Conservation (phyloP, 2,113 vertebrate genomes). For the Rhinogobius similis region DNA sequence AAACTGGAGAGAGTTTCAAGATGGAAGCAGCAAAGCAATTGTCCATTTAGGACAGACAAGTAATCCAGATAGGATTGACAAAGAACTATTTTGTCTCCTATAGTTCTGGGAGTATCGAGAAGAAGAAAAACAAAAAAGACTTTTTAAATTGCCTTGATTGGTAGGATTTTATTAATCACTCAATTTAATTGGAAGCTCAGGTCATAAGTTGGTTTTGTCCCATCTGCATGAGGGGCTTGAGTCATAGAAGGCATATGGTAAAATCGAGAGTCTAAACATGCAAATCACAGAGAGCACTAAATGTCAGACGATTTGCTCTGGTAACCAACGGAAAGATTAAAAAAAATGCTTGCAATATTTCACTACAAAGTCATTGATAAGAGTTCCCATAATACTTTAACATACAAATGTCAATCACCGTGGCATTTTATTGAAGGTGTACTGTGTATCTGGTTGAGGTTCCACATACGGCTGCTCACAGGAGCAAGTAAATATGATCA, state of each 20-base stretch:
- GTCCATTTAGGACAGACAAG: too few relatives aligned
- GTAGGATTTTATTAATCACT: neutral
- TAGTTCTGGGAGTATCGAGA: too few relatives aligned
- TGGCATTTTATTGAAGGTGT: too few relatives aligned
- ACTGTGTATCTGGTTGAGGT: too few relatives aligned
- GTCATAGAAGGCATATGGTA: neutral
- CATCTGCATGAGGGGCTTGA: neutral
- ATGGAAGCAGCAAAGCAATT: too few relatives aligned
- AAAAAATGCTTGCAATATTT: neutral
- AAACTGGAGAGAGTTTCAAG: too few relatives aligned
- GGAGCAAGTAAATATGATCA: too few relatives aligned
- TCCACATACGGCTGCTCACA: too few relatives aligned
- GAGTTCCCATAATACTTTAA: neutral
- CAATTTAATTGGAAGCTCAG: neutral
- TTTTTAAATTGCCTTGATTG: neutral
- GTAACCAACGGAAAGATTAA: neutral
- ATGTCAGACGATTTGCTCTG: neutral
- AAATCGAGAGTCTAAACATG: neutral
- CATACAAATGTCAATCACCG: too few relatives aligned
- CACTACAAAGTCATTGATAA: too few relatives aligned
- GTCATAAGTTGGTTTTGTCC: neutral
- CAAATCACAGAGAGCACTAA: neutral
- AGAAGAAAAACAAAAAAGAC: neutral
- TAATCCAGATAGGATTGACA: too few relatives aligned
- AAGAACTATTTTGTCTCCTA: too few relatives aligned